phyloP scores from a whole-genome alignment of 2,797 vertebrate genomes.

The Adrianichthys oophorus region DNA sequence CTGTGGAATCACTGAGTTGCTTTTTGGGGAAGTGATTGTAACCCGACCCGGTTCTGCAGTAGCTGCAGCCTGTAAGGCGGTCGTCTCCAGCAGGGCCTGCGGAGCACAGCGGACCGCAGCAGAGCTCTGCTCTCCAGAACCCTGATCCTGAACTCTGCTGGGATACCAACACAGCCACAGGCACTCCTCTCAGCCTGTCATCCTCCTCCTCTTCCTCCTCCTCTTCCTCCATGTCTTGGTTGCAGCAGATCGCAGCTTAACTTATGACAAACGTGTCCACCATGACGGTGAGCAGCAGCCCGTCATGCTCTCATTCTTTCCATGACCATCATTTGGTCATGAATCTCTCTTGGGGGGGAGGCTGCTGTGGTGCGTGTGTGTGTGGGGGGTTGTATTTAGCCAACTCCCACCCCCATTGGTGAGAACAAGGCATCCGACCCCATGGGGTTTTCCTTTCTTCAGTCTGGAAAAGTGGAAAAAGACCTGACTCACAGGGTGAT shows the following conservation, averaged over 20 bases:
- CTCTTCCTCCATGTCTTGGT: constrained; percentile 3
- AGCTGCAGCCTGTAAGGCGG: constrained; percentile 20
- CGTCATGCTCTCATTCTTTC: constrained; percentile 24
- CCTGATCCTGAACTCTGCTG: constrained; percentile 53
- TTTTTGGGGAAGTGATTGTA: constrained; percentile 4
- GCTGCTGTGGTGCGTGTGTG: constrained; percentile 6
- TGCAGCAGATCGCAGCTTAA: constrained; percentile 17
- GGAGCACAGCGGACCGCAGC: constrained; percentile 68
- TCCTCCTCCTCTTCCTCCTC: constrained; percentile 10
- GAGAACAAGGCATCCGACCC: constrained; percentile 53
- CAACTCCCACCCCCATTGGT: constrained; percentile 44
- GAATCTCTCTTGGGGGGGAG: constrained; percentile 15
- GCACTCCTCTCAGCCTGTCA: constrained; percentile 32
- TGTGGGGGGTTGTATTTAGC: constrained; percentile 7
- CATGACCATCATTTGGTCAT: constrained; percentile 32
- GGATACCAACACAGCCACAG: constrained; percentile 44
- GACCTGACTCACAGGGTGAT: constrained; percentile 69
- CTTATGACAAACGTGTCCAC: constrained; percentile 29
- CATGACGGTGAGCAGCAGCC: constrained; percentile 10
- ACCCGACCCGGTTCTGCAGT: constrained; percentile 26
- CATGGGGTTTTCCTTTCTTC: constrained; percentile 49
- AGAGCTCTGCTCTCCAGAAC: constrained; percentile 44
- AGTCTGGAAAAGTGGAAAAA: constrained; percentile 64
- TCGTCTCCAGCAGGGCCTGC: constrained; percentile 67
- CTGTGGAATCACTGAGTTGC: constrained; percentile 26